Base-by-base conservation (phyloP, 2,797 vertebrate genomes). In the Galago senegalensis region DNA sequence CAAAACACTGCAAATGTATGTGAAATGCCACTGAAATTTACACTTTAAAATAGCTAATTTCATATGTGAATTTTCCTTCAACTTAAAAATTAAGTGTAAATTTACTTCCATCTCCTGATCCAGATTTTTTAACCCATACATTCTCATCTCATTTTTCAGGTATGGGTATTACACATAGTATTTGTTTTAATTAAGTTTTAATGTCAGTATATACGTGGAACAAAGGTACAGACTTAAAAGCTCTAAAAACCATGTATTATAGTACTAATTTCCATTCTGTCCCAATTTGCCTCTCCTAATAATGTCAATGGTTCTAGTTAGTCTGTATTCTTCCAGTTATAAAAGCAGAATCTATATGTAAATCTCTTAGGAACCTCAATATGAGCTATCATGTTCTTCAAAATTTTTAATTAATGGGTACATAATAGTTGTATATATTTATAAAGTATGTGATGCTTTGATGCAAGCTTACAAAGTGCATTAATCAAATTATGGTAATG, bases 201-300 rank as follows among this genome's bases (percentile, higher is more conserved):
- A 46, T 46, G 46, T 46, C 46, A 46, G 46, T 83, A 77, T 56
- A 63, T 0, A n/a, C 37, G 23, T 43, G 34, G 43, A 72, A 92
- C 63, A 56, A 84, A 95, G 46, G 20, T 17, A 73, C n/a, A 92
- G 83, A 93, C 13, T 89, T 31, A 79, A 58, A 63, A 92, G 17
- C 40, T 49, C 61, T 21, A 83, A 53, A 88, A 81, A 80, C 29
- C 31, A 86, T 23, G 1, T 27, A 67, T 53, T n/a, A 70, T 87
- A 7, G 27, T 87, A 92, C 31, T 70, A 63, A 63, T 63, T 88
- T 9, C 20, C 34, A 72, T 80, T 60, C 43, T 20, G 16, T 95
- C 21, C 18, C 17, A 58, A 31, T 63, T 65, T 79, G 56, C 56
- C 37, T 89, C 31, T 85, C 37, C 20, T 81, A 80, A 93, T 85